Conservation (phyloP, 2,888 invertebrate genomes). For the Amphimallon solstitiale region DNA sequence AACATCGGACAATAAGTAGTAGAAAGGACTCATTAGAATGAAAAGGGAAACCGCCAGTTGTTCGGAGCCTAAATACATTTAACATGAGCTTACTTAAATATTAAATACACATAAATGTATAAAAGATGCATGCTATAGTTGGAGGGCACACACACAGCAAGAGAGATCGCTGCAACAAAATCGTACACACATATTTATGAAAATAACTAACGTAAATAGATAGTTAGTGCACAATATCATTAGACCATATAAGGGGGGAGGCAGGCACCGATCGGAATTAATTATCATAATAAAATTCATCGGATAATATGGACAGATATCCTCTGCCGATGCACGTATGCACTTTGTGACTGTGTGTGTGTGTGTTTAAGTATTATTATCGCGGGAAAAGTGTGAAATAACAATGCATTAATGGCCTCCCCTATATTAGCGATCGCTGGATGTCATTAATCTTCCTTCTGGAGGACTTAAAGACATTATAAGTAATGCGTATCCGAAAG, state of each 20-base stretch:
- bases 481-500: neutral
- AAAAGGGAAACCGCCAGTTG: slow-evolving; percentile 25
- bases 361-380: neutral
- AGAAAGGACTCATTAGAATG: slow-evolving; percentile 29
- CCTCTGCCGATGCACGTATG: neutral
- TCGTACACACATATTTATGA: slow-evolving; percentile 40
- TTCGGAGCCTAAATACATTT: slow-evolving; percentile 33
- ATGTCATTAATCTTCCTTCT: slow-evolving; percentile 23
- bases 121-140: no score
- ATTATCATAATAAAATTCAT: slow-evolving; percentile 43
- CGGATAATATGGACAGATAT: slow-evolving; percentile 34
- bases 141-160: no score
- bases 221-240: slow-evolving; percentile 43
- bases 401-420: slow-evolving; percentile 29
- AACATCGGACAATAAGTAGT: slow-evolving; percentile 20
- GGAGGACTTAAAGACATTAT: slow-evolving; percentile 1
- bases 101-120: slow-evolving; percentile 25
- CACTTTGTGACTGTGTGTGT: neutral
- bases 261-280: slow-evolving; percentile 40
- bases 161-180: slow-evolving; percentile 30
- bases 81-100: slow-evolving; percentile 34
- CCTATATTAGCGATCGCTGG: neutral
- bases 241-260: slow-evolving; percentile 43
- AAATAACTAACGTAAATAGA: slow-evolving; percentile 44
- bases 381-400: slow-evolving; percentile 39